Evolutionary conservation across 1,140 invertebrate species (phyloP), one percentile per base, ranked within the genome.

Genomic region (Pectinophora gossypiella): DNA sequence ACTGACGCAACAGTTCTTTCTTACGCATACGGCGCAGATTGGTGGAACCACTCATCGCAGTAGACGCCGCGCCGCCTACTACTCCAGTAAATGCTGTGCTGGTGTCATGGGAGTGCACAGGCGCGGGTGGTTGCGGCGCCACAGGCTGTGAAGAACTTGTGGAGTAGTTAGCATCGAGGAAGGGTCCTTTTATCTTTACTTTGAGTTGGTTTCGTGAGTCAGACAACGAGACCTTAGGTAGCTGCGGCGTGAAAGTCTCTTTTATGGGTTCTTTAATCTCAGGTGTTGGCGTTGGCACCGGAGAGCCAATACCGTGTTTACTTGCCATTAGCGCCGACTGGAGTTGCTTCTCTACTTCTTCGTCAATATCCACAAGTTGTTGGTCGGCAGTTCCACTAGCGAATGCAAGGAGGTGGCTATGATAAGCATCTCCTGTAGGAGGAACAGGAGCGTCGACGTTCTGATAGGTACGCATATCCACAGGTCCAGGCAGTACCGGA

Each of bases 101-200:
- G 2, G 18, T 18, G 7, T 18, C 19, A 9, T 20, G 54, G 46
- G n/a, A 52, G 60, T 20, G 80, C 16, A 84, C 82, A 15, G 89
- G 87, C 12, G 89, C 89, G 6, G 88, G 87, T 42, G 91, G 91
- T 59, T 90, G 91, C 16, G 89, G 89, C 12, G 85, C 88, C 0
- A 87, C 85, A 6, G 88, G 75, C 38, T 87, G 71, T 9, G 87
- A 77, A 3, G 85, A 83, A 49, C 85, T 83, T 1, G 91, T 83
- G 0, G 91, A 89, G 61, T 95, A 95, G 66, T 95, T 95, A 0
- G 93, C 93, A 65, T 94, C 93, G 44, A 93, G 78, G 67, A 96
- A 95, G 0, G 95, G 95, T 9, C 95, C 95, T 79, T 97, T 97
- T 55, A 97, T 97, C 81, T 97, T 97, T 0, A 97, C 93, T 76